phyloP scores from a whole-genome alignment of 1,140 invertebrate species.

The Manduca sexta region DNA sequence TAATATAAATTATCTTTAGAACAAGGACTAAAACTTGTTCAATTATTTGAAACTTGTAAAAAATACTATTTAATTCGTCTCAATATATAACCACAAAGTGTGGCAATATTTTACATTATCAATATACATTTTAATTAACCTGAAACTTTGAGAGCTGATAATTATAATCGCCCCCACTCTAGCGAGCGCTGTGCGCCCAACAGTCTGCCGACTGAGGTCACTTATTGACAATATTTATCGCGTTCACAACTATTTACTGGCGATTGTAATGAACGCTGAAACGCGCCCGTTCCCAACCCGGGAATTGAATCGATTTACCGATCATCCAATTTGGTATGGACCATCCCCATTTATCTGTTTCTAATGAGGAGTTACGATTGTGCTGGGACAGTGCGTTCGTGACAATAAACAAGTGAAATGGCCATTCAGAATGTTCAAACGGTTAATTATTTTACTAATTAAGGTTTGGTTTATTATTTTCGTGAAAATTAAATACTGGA shows the following conservation, averaged over 20 bases:
- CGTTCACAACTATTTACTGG: constrained; percentile 1
- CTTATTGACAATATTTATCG: constrained; percentile 6
- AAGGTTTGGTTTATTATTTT: no score
- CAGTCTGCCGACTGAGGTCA: constrained; percentile 8
- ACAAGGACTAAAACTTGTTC: no score
- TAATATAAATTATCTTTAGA: no score
- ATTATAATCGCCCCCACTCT: constrained; percentile 1
- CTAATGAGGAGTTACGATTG: constrained; percentile 3
- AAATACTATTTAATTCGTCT: no score
- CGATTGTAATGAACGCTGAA: constrained; percentile 5
- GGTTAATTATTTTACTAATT: no score
- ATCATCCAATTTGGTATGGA: constrained; percentile 1
- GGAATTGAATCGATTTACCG: constrained; percentile 4
- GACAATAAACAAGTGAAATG: no score
- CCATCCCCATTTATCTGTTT: constrained; percentile 1
- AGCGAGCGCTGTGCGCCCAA: constrained; percentile 2
- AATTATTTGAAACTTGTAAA: no score
- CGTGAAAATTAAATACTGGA: no score
- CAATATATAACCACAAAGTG: not conserved
- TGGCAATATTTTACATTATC: not conserved
- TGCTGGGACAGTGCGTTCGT: no score
- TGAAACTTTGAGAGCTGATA: not conserved
- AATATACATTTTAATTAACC: not conserved
- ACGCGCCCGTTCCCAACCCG: not conserved
- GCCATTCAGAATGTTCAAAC: no score